Evolutionary conservation across 2,113 vertebrate species (phyloP), one percentile per base, ranked within the genome.

Genomic region (Climacteris rufus): DNA sequence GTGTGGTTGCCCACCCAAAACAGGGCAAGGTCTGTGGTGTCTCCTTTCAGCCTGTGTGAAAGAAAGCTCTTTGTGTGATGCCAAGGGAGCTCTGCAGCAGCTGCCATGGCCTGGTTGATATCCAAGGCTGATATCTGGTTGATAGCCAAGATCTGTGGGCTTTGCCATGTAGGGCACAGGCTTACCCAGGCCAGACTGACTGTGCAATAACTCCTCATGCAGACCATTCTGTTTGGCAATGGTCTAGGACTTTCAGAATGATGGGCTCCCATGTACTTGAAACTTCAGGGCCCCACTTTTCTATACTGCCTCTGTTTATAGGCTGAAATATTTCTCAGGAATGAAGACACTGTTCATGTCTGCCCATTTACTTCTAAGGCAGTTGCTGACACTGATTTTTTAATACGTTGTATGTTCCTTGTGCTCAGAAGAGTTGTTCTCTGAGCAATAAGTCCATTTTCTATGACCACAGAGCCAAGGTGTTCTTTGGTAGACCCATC

Each of bases 21-120:
- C 6, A 56, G 25, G 13, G 21, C 40, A 68, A 65, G 16, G 50
- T 31, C 49, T 0, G 0, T 39, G n/a, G 27, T 3, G 0, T 39
- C 31, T 77, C n/a, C 44, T 27, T 74, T 78, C 30, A 39, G 53
- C 63, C 31, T 50, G 8, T 3, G 27, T 13, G 49, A 80, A 78
- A 50, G 59, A 79, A 52, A 89, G 19, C 13, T 75, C 47, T 24
- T 19, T 66, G 44, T 2, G 1, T 16, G 76, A 39, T 39, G 18
- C 49, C 47, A 40, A 50, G 39, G 79, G 22, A 75, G 65, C 47
- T 75, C 57, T 72, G 35, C 52, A 53, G 22, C 25, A 50, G 14
- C 9, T 7, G 2, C 54, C 27, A 2, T 4, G 6, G 15, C 12
- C 53, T 47, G 25, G 37, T n/a, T n/a, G n/a, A n/a, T n/a, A n/a